These are phyloP conservation scores for Thalpophila matura DNA, from an alignment of 2,888 invertebrate genomes.

Conservation along the genomic window DNA sequence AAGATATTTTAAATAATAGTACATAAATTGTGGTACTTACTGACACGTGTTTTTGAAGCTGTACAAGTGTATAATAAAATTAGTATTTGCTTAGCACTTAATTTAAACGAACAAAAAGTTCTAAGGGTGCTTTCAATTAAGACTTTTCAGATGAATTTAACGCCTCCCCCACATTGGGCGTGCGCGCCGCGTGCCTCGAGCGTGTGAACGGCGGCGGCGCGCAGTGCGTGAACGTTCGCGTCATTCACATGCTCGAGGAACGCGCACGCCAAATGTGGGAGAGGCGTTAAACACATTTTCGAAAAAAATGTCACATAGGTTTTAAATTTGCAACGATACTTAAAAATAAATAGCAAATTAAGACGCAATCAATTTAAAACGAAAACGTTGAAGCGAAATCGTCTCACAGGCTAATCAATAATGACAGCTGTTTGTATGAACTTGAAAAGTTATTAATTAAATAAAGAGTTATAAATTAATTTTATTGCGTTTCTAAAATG, in stretches of 20 bases:
- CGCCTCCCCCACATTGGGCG: too few relatives aligned
- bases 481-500: not conserved
- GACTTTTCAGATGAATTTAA: too few relatives aligned
- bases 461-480: not conserved
- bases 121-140: not conserved
- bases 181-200: too few relatives aligned
- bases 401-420: not conserved
- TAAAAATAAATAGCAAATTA: not conserved
- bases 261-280: too few relatives aligned
- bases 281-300: too few relatives aligned
- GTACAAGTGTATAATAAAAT: not conserved
- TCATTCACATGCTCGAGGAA: too few relatives aligned
- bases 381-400: not conserved
- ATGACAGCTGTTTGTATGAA: constrained; percentile 1
- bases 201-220: too few relatives aligned
- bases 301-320: too few relatives aligned
- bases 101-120: not conserved
- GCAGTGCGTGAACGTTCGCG: too few relatives aligned
- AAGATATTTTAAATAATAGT: too few relatives aligned
- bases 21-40: too few relatives aligned
- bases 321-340: too few relatives aligned
- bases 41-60: constrained; percentile 1
- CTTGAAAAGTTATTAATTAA: not conserved
- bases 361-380: not conserved
- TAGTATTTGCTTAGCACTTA: not conserved